A percentile compares a stretch with the other conserved stretches of the same genome.
phyloP scores from a whole-genome alignment of 2,113 vertebrate species.

The Mormoops blainvillei region DNA sequence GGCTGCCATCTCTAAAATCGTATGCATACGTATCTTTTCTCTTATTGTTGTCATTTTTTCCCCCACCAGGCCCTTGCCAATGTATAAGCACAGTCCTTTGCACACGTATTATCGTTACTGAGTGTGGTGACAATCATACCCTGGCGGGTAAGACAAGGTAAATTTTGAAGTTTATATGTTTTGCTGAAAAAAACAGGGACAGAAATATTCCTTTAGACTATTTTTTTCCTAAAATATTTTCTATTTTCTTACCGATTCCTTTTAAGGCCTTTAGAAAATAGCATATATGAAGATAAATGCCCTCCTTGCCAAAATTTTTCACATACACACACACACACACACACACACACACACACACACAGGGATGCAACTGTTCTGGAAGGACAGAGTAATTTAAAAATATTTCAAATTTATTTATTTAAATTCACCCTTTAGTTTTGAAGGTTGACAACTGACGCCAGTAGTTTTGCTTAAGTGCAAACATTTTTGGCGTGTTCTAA shows the following conservation, averaged over 20 bases:
- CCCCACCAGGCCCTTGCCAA: neutral
- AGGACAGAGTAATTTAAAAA: neutral
- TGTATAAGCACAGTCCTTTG: neutral
- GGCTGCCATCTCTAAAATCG: neutral
- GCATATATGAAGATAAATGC: neutral
- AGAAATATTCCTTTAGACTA: neutral
- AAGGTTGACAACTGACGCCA: neutral
- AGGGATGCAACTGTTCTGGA: neutral
- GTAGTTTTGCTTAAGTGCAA: neutral
- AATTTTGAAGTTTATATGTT: neutral
- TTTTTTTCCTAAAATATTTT: neutral
- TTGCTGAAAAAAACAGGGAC: neutral
- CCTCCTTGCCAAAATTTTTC: neutral
- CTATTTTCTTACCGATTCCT: neutral
- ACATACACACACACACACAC: neutral
- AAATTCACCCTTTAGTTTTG: neutral
- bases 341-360: neutral
- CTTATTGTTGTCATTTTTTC: neutral
- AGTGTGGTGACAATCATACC: neutral
- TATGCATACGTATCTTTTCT: neutral
- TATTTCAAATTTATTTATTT: slow-evolving; percentile 11
- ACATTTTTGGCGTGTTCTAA: neutral
- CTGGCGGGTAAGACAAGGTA: neutral
- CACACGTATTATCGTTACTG: neutral
- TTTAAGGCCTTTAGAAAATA: slow-evolving; percentile 15